phyloP scores from a whole-genome alignment of 35 echinoderm and acorn worm genomes.

The Apostichopus californicus region DNA sequence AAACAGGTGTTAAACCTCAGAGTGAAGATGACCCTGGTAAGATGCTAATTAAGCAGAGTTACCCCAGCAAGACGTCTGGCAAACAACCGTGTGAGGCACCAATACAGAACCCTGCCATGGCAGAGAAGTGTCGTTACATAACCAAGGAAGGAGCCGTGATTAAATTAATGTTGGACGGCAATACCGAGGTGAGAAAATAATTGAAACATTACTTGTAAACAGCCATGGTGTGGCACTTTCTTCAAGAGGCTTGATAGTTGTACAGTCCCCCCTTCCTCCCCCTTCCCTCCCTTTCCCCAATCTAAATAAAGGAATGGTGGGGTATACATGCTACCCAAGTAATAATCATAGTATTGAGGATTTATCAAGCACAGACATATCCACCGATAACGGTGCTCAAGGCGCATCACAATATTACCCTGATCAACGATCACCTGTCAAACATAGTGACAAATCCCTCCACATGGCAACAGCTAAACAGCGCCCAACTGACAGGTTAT shows the following conservation, averaged over 20 bases:
- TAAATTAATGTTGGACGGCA: constrained; percentile 89
- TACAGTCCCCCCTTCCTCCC: background rate
- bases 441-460: no score
- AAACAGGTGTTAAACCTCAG: background rate
- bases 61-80: constrained; percentile 71
- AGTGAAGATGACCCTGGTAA: constrained; percentile 17
- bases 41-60: constrained; percentile 62
- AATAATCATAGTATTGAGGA: no score
- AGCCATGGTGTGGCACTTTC: no score
- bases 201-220: background rate
- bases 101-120: constrained; percentile 79
- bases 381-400: no score
- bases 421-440: no score
- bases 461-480: no score
- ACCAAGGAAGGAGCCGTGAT: constrained; percentile 88
- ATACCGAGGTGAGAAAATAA: constrained; percentile 64
- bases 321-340: no score
- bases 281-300: background rate
- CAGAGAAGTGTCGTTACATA: constrained; percentile 78
- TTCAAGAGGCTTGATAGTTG: no score
- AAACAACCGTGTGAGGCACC: constrained; percentile 81
- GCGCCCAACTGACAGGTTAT: no score
- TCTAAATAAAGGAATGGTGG: background rate
- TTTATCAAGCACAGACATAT: no score
- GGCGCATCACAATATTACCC: no score